These are phyloP conservation scores for Magallana gigas DNA, from an alignment of 1,140 invertebrate genomes.

Conservation along the genomic window DNA sequence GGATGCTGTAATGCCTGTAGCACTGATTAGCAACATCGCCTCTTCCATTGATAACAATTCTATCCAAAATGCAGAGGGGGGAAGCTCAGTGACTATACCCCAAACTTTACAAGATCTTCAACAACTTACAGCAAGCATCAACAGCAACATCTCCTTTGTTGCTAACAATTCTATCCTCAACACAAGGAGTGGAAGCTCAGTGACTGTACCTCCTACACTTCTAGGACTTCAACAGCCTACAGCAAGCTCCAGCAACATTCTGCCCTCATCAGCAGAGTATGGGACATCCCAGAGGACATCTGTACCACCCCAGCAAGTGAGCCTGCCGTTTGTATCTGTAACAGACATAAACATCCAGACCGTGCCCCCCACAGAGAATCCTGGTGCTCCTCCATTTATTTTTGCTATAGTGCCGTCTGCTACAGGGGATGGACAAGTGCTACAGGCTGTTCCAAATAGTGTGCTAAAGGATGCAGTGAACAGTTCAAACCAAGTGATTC, in stretches of 20 bases:
- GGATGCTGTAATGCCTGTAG: constrained; percentile 6
- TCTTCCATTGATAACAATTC: not conserved
- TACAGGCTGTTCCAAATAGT: not conserved
- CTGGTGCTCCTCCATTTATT: not conserved
- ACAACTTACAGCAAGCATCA: not conserved
- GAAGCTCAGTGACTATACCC: not conserved
- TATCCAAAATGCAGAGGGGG: not conserved
- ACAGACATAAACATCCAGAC: constrained; percentile 7
- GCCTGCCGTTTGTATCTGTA: not conserved
- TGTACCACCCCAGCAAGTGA: not conserved
- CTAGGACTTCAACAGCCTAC: not conserved
- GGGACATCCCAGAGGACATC: not conserved
- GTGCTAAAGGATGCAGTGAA: not conserved
- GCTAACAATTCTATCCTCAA: not conserved
- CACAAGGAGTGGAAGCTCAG: no score
- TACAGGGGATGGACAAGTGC: not conserved
- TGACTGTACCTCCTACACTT: not conserved
- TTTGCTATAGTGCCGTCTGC: constrained; percentile 6
- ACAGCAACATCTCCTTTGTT: not conserved
- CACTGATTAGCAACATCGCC: constrained; percentile 1
- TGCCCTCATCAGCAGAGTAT: not conserved
- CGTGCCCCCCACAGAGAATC: not conserved
- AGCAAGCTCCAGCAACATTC: not conserved
- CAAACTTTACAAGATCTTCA: not conserved
- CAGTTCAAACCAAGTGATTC: not conserved